These are phyloP conservation scores for Phalloptychus januarius DNA, from an alignment of 2,797 vertebrate species.

Conservation along the genomic window DNA sequence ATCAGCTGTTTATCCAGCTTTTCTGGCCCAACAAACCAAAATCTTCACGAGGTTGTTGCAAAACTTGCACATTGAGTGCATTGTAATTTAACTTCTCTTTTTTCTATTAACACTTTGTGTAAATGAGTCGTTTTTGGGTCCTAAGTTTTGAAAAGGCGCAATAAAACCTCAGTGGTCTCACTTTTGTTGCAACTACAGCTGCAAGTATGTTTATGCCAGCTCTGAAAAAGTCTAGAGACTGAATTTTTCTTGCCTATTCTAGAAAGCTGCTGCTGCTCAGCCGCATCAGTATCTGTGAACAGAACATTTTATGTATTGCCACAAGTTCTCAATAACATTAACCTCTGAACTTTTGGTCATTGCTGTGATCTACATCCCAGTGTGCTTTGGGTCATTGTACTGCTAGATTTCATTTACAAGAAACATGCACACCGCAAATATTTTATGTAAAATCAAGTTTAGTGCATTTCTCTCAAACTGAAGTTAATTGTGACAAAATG, in stretches of 20 bases:
- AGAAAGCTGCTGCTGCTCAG: neutral
- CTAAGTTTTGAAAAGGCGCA: neutral
- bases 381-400: neutral
- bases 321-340: neutral
- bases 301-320: neutral
- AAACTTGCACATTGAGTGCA: neutral
- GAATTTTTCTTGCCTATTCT: neutral
- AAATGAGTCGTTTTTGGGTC: neutral
- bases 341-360: neutral
- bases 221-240: neutral
- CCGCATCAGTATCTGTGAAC: neutral
- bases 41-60: neutral
- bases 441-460: neutral
- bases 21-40: conserved; percentile 23
- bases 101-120: neutral
- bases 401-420: too few relatives aligned
- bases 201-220: neutral
- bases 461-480: neutral
- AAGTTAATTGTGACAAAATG: neutral
- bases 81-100: neutral
- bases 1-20: conserved; percentile 27
- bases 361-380: neutral
- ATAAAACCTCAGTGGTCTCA: neutral
- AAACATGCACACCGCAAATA: neutral
- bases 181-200: neutral